These are phyloP conservation scores for Drosophila saltans DNA, from an alignment of 1,140 invertebrate species.

Conservation along the genomic window DNA sequence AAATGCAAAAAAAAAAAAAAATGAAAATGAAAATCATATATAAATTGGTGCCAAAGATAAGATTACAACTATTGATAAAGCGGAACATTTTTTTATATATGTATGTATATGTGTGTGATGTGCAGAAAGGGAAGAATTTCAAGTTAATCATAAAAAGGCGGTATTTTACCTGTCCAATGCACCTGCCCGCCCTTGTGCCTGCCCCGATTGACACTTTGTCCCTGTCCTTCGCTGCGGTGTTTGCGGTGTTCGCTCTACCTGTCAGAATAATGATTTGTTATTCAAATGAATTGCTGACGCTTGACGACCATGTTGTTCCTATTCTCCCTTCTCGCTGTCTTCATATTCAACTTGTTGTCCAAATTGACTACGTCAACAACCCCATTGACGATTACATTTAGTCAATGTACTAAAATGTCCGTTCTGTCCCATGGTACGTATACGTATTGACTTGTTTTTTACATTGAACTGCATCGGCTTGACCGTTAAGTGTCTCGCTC, in stretches of 20 bases:
- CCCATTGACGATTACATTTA: constrained; percentile 66
- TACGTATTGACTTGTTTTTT: constrained; percentile 47
- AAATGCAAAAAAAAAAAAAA: neutral
- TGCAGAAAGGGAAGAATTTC: constrained; percentile 10
- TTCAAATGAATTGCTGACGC: constrained; percentile 69
- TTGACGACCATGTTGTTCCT: constrained; percentile 50
- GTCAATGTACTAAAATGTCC: constrained; percentile 63
- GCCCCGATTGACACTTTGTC: constrained; percentile 7
- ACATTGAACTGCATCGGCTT: constrained; percentile 25
- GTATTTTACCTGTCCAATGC: constrained; percentile 21
- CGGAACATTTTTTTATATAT: constrained; percentile 3
- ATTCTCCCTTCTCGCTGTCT: constrained; percentile 25
- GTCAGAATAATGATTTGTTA: constrained; percentile 73
- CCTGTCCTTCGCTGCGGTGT: constrained; percentile 40
- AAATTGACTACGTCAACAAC: constrained; percentile 74
- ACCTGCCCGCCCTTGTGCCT: constrained; percentile 39
- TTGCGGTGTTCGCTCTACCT: constrained; percentile 47
- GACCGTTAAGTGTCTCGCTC: constrained; percentile 48
- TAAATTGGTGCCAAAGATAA: constrained; percentile 12
- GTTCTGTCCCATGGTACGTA: constrained; percentile 64
- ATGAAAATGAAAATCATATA: neutral
- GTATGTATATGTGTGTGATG: neutral
- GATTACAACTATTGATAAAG: constrained; percentile 22
- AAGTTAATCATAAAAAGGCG: constrained; percentile 11
- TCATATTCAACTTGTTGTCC: constrained; percentile 26